Evolutionary conservation across 2,888 invertebrate species (phyloP), one percentile per base, ranked within the genome.

Genomic region (Drosophila mimetica): DNA sequence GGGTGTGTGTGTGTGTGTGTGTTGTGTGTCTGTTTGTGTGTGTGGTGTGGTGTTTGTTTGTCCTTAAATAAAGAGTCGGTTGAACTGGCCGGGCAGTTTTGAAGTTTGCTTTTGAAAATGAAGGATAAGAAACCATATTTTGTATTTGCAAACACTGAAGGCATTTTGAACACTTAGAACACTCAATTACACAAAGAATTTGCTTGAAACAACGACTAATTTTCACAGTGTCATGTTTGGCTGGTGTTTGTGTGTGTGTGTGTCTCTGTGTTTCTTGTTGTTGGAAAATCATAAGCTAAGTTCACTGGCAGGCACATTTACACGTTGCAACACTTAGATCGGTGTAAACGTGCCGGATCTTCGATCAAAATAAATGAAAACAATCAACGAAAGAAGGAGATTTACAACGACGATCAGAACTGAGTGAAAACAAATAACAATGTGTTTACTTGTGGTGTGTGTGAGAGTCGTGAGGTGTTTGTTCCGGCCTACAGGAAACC

Each of bases 141-240:
- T 76, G 53, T 82, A 82, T 74, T 82, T 79, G 88, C 86, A 82
- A 88, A 85, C 89, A 85, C 63, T 84, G 81, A 84, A 84, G 85
- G 87, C 85, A 78, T 69, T 77, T 87, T 79, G 60, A 79, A 81
- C 83, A 87, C 71, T 81, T 75, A 87, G 75, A 87, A 89, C 84
- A 88, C 77, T 72, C 74, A 81, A 84, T 73, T 86, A 89, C 84
- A 89, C 76, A 83, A 79, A 83, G 74, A 88, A 76, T 78, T 86
- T 76, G 76, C 86, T 79, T 86, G 78, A 89, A 85, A 87, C 86
- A 82, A 71, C 71, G 76, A 82, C 79, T 85, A 88, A 65, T 69
- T 84, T 71, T 77, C 74, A 74, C 70, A 77, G 71, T 84, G 79
- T 80, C 65, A 36, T 74, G 32, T 73, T 39, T 53, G 36, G 41